Conservation (phyloP, 2,888 invertebrate genomes). For the Leptinotarsa rubiginosa region DNA sequence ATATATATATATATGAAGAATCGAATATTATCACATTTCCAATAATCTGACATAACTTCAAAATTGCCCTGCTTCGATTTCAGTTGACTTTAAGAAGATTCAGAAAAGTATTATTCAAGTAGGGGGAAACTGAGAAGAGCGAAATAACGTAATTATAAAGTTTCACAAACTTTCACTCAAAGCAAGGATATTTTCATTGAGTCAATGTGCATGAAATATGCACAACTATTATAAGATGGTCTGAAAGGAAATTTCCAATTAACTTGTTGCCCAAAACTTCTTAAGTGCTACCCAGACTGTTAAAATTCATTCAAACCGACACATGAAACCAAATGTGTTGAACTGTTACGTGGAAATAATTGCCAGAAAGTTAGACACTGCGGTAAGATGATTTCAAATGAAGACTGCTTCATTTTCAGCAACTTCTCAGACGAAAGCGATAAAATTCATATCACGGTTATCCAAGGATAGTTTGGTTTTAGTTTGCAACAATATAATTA, state of each 20-base stretch:
- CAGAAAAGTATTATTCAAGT: conserved; percentile 1
- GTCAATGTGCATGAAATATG: conserved; percentile 11
- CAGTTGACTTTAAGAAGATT: neutral
- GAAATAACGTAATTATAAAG: conserved; percentile 5
- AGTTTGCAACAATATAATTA: no score
- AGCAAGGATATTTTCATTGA: conserved; percentile 20
- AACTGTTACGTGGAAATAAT: neutral
- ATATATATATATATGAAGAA: no score
- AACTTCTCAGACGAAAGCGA: no score
- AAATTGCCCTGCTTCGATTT: neutral
- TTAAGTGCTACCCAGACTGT: conserved; percentile 8
- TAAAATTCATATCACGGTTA: no score
- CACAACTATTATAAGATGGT: conserved; percentile 14
- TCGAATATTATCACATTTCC: no score
- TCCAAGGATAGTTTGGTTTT: no score
- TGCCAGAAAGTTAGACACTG: neutral
- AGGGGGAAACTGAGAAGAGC: neutral
- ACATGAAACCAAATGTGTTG: neutral
- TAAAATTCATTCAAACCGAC: neutral
- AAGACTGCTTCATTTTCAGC: neutral
- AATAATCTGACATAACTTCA: no score
- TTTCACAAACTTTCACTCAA: neutral
- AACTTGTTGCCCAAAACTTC: conserved; percentile 7
- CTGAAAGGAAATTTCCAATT: conserved; percentile 12
- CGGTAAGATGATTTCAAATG: neutral